Conservation (phyloP, 2,797 vertebrate species). For the Poeciliopsis gracilis region DNA sequence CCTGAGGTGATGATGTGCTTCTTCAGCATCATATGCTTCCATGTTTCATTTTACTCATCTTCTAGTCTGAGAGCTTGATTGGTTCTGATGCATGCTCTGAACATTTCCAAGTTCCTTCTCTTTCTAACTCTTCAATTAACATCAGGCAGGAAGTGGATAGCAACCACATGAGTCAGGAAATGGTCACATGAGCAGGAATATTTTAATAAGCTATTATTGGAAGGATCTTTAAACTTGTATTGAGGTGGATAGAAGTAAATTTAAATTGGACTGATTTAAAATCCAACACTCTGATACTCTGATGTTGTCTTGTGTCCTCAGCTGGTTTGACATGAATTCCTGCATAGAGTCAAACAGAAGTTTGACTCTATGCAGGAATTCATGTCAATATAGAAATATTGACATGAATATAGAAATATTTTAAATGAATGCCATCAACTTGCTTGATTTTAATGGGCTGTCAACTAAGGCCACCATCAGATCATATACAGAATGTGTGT, state of each 20-base stretch:
- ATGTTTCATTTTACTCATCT: conserved; percentile 21
- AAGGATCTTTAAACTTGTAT: conserved; percentile 39
- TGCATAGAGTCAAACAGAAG: conserved; percentile 25
- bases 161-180: conserved; percentile 16
- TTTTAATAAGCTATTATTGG: conserved; percentile 80
- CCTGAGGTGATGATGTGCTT: conserved; percentile 35
- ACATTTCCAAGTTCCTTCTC: conserved; percentile 34
- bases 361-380: too few species aligned
- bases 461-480: conserved; percentile 32
- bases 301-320: conserved; percentile 49
- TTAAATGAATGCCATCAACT: conserved; percentile 38
- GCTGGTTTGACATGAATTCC: conserved; percentile 39
- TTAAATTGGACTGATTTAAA: conserved; percentile 54
- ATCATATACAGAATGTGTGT: conserved; percentile 62
- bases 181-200: conserved; percentile 36
- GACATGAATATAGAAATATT: too few species aligned
- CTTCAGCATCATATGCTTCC: conserved; percentile 27
- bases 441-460: conserved; percentile 48
- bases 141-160: neutral
- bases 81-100: conserved; percentile 35
- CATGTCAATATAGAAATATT: too few species aligned
- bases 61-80: conserved; percentile 9
- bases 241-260: conserved; percentile 40
- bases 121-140: conserved; percentile 37
- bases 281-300: conserved; percentile 34